Base-by-base conservation (phyloP, 2,888 invertebrate genomes). In the Caenorhabditis virilis region DNA sequence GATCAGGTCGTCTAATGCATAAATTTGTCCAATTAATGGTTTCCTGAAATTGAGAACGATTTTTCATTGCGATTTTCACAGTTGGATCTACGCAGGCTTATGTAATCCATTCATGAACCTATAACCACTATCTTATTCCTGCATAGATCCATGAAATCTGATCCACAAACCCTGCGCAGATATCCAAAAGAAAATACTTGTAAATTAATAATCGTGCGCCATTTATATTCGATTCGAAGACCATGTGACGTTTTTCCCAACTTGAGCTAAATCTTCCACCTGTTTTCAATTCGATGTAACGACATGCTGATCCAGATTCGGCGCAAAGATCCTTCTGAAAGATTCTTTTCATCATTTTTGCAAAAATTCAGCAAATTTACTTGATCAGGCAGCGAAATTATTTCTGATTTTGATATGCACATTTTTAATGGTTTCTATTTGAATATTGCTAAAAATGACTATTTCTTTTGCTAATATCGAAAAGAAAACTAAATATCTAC, bases 181-280 rank as follows among this genome's bases (percentile, higher is more conserved):
- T 42, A 23, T 23, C 42, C 5, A 42, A 23, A 42, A 42, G 42
- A 23, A 42, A 42, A 20, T 42, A 42, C 42, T 42, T 42, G 42
- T 42, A 42, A 20, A 42, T 42, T 9, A 42, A n/a, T 13, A 42
- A 23, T 9, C 42, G 22, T 5, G 42, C 25, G 9, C 4, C 25
- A 23, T 22, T 22, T 36, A 5, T 36, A 5, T 6, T 7, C 18
- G 22, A 11, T 5, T 42, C 42, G 7, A 23, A 15, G 15, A 20
- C 42, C 7, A 42, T 20, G 15, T 23, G 15, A 20, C 42, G 23
- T 42, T 42, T 42, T 20, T 42, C 23, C 42, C 42, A 42, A 13
- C 15, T 42, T 23, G 23, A 13, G n/a, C n/a, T n/a, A n/a, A n/a
- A n/a, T n/a, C n/a, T n/a, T 15, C 18, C 22, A 15, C 20, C 20